Percentiles rank a stretch among this genome's conserved stretches.
phyloP scores from a whole-genome alignment of 2,797 vertebrate species.

The Schizopygopsis pylzovi region DNA sequence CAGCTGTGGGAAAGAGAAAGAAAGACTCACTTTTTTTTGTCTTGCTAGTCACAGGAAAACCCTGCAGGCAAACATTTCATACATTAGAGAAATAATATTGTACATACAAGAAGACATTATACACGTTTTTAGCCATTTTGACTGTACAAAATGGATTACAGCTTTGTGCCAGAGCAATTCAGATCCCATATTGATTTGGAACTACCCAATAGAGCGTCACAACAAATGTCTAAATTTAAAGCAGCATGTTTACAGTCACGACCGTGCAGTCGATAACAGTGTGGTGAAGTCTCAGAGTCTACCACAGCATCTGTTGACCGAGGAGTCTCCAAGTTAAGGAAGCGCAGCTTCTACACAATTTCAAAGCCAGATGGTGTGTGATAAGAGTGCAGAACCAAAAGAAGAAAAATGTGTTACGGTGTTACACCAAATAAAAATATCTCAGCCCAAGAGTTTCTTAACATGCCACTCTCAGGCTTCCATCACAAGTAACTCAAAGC shows the following conservation, averaged over 20 bases:
- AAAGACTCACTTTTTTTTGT: background rate
- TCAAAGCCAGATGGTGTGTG: constrained; percentile 23
- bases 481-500: background rate
- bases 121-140: background rate
- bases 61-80: constrained; percentile 24
- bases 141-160: constrained; percentile 2
- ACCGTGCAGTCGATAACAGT: background rate
- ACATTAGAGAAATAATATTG: background rate
- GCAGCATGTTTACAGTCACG: constrained; percentile 1
- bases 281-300: constrained; percentile 1
- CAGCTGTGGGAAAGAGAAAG: constrained; percentile 75
- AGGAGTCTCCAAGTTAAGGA: constrained; percentile 23
- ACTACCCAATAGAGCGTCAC: background rate
- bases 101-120: background rate
- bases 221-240: constrained; percentile 27
- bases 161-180: background rate
- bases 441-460: background rate
- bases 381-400: constrained; percentile 14
- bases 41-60: constrained; percentile 26
- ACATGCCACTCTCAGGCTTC: constrained; percentile 3
- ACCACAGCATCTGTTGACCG: background rate
- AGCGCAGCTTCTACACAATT: constrained; percentile 1
- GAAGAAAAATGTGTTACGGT: background rate
- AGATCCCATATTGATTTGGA: constrained; percentile 5
- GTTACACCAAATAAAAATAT: constrained; percentile 22